A percentile compares a stretch with the other conserved stretches of the same genome.
These are phyloP conservation scores for Xestia sexstrigata DNA, from an alignment of 2,888 invertebrate genomes.

Conservation along the genomic window DNA sequence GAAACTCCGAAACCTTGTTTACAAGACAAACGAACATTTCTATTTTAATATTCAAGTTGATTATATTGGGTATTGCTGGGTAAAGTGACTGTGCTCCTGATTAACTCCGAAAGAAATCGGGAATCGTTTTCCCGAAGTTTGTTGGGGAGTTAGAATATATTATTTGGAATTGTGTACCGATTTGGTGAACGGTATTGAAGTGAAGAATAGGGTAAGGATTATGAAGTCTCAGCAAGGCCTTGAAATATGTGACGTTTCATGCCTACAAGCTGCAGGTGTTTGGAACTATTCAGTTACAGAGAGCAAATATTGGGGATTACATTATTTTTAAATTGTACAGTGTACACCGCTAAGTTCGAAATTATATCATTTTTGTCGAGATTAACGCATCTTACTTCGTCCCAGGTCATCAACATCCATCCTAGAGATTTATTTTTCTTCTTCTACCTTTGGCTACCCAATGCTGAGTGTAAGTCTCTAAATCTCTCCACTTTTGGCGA, in stretches of 20 bases:
- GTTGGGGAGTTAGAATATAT: conserved; percentile 23
- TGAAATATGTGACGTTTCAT: not conserved
- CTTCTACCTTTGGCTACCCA: too few relatives aligned
- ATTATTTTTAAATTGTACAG: not conserved
- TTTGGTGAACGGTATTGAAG: conserved; percentile 29
- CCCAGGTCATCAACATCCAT: not conserved
- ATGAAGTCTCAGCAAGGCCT: not conserved
- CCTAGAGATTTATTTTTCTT: not conserved
- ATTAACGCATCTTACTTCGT: not conserved
- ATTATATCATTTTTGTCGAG: not conserved
- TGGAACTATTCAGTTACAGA: not conserved
- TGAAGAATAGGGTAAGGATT: conserved; percentile 7
- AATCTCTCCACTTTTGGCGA: too few relatives aligned
- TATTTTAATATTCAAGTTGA: conserved; percentile 62
- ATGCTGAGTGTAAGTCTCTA: too few relatives aligned
- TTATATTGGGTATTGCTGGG: conserved; percentile 34
- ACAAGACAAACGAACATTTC: conserved; percentile 58
- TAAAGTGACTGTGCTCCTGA: conserved; percentile 46
- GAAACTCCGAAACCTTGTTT: conserved; percentile 53
- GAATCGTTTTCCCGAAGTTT: conserved; percentile 37
- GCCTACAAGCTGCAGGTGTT: not conserved
- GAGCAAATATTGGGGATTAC: not conserved
- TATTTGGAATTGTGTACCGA: conserved; percentile 35
- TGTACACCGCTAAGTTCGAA: not conserved
- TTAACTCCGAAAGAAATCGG: conserved; percentile 35